Evolutionary conservation across 2,797 vertebrate genomes (phyloP), one percentile per base, ranked within the genome.

Genomic region (Pangasius krempfi): DNA sequence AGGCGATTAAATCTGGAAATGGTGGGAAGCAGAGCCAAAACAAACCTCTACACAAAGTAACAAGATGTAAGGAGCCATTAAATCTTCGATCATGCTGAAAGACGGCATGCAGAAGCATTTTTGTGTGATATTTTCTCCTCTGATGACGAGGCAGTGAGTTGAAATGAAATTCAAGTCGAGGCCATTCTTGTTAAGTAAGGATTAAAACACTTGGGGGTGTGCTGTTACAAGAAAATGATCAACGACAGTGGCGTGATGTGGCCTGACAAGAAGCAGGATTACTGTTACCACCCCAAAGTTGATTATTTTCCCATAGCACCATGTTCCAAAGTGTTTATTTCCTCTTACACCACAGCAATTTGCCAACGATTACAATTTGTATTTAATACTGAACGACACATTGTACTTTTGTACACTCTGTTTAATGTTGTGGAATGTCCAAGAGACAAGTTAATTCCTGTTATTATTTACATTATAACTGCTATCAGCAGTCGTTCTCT

Each of bases 11-110:
- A 90, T 92, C 83, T 91, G 78, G 56, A 87, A 85, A 91, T 88
- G 87, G 30, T 58, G 30, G 6, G 88, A 92, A 60, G 76, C 72
- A 0, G 1, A 5, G 93, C 93, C 94, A 93, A 94, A 33, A 91
- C 86, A 93, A 94, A 94, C 12, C 2, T 56, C 5, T 22, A 80
- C 18, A 56, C 76, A 33, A 56, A 40, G 33, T 22, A 81, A 27
- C 18, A 37, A 25, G 33, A 40, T 58, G 18, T 37, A 37, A 5
- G 56, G n/a, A 60, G 54, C 5, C 4, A 2, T 56, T 56, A 22
- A 20, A 13, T 62, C 33, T 14, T 62, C 22, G 14, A 30, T 25
- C 33, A 0, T 7, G 30, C 52, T 10, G 30, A 58, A 52, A 79
- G 78, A 22, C 40, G 0, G n/a, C 47, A 30, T 9, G 47, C 27